These are phyloP conservation scores for Toxotes jaculatrix DNA, from an alignment of 2,113 vertebrate species.

Conservation along the genomic window DNA sequence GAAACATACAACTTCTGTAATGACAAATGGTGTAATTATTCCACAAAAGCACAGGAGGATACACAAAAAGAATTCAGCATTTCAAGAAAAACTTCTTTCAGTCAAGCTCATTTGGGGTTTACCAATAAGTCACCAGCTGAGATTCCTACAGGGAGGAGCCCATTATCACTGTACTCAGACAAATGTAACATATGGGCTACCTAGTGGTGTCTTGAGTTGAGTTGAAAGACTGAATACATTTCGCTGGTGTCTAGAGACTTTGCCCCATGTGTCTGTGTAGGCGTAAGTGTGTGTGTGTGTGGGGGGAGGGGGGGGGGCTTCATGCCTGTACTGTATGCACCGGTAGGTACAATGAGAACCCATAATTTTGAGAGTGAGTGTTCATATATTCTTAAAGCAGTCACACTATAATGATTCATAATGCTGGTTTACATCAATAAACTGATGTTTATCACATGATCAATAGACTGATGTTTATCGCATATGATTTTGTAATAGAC, in stretches of 20 bases:
- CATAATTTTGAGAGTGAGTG: conserved; percentile 14
- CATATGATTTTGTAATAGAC: conserved; percentile 51
- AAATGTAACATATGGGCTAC: conserved; percentile 67
- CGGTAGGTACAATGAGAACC: conserved; percentile 13
- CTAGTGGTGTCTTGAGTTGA: conserved; percentile 45
- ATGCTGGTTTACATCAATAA: conserved; percentile 42
- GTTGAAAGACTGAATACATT: conserved; percentile 60
- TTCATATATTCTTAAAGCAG: conserved; percentile 50
- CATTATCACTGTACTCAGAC: conserved; percentile 65
- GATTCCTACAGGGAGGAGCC: conserved; percentile 61
- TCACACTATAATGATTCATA: conserved; percentile 43
- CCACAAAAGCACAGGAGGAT: conserved; percentile 44
- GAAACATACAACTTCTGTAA: conserved; percentile 47
- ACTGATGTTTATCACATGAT: conserved; percentile 53
- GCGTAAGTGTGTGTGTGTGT: background rate
- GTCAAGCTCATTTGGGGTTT: conserved; percentile 54
- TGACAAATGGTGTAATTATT: conserved; percentile 53
- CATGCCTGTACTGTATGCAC: conserved; percentile 5
- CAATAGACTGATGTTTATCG: conserved; percentile 60
- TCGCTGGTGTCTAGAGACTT: conserved; percentile 39
- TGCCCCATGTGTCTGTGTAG: conserved; percentile 13
- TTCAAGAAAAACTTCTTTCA: conserved; percentile 45
- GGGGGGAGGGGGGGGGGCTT: background rate
- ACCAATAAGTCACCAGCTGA: conserved; percentile 67
- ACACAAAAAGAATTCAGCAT: conserved; percentile 34